Evolutionary conservation across 2,888 invertebrate species (phyloP), one percentile per base, ranked within the genome.

Genomic region (Chymomyza amoena): DNA sequence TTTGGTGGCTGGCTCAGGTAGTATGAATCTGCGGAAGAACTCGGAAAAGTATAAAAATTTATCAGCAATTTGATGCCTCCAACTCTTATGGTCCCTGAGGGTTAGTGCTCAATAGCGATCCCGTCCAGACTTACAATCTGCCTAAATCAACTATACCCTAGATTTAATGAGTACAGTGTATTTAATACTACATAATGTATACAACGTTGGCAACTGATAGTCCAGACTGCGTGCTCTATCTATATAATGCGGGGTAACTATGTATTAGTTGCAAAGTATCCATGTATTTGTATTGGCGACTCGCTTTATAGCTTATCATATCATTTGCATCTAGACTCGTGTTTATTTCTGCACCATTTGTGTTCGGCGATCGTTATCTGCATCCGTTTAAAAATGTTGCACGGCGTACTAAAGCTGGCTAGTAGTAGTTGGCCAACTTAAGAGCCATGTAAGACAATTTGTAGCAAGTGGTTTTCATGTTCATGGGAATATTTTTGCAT

Each of bases 301-400:
- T 25, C 62, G 59, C 65, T 50, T 57, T 51, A 67, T 36, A 64
- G 70, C 79, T 87, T 87, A 84, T 84, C 84, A 84, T 65, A 79
- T 83, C 85, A 85, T 86, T 87, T 88, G 85, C 87, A 90, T 90
- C 90, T 87, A 84, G 87, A 89, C 85, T 89, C 89, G 84, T 90
- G 90, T 90, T 90, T 90, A 90, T 90, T 90, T 90, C 89, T 90
- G 89, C 90, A 87, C 90, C 87, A 89, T 89, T 89, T 90, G 89
- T 88, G 89, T 87, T 88, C 79, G 81, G 84, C 84, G 89, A 90
- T 90, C 88, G 89, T 87, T 89, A 90, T 89, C 90, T 87, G 85
- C 85, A 85, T 85, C 87, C 87, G 87, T 82, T 84, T 85, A 87
- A 83, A 83, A 81, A 67, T 67, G 67, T 67, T 60, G 66, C 60